Evolutionary conservation across 1,140 invertebrate genomes (phyloP).

Genomic region (Rhynchophorus ferrugineus): DNA sequence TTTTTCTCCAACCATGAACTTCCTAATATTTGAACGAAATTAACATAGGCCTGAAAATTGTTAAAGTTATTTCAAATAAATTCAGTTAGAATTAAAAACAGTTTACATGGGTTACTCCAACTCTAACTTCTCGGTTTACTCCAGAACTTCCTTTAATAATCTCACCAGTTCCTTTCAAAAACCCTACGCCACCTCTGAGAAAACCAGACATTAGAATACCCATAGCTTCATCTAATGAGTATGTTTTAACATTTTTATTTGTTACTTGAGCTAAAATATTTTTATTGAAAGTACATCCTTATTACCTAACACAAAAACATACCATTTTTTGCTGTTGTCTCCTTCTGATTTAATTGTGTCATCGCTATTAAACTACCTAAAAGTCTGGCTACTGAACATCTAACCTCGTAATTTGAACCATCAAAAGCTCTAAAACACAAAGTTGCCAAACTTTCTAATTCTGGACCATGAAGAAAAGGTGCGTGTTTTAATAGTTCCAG

Average conservation of each 20-base stretch:
- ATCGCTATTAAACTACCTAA: slow-evolving; percentile 79
- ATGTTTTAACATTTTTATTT: slow-evolving; percentile 45
- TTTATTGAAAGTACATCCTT: background rate
- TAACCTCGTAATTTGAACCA: slow-evolving; percentile 89
- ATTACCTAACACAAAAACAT: slow-evolving; percentile 25
- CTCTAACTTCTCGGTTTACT: slow-evolving; percentile 89
- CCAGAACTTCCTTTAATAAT: slow-evolving; percentile 92
- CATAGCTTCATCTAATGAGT: slow-evolving; percentile 88
- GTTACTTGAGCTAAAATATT: slow-evolving; percentile 29
- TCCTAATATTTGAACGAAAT: slow-evolving; percentile 88
- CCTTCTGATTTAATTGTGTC: slow-evolving; percentile 60
- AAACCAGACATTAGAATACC: slow-evolving; percentile 92
- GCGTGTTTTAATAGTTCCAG: slow-evolving; percentile 84
- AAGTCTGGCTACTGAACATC: slow-evolving; percentile 85
- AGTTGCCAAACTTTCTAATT: slow-evolving; percentile 82
- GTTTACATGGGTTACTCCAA: slow-evolving; percentile 88
- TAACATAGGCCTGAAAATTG: slow-evolving; percentile 77
- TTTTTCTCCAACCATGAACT: slow-evolving; percentile 91
- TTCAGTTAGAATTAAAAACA: slow-evolving; percentile 13
- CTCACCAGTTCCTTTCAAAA: slow-evolving; percentile 89
- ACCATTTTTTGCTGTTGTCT: slow-evolving; percentile 36
- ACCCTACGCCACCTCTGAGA: slow-evolving; percentile 86
- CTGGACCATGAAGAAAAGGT: slow-evolving; percentile 79
- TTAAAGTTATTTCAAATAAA: slow-evolving; percentile 15
- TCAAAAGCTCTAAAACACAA: slow-evolving; percentile 88